Percentiles rank a stretch among this genome's conserved stretches.
phyloP scores from a whole-genome alignment of 2,113 vertebrate species.

The Orthochromis indermauri region DNA sequence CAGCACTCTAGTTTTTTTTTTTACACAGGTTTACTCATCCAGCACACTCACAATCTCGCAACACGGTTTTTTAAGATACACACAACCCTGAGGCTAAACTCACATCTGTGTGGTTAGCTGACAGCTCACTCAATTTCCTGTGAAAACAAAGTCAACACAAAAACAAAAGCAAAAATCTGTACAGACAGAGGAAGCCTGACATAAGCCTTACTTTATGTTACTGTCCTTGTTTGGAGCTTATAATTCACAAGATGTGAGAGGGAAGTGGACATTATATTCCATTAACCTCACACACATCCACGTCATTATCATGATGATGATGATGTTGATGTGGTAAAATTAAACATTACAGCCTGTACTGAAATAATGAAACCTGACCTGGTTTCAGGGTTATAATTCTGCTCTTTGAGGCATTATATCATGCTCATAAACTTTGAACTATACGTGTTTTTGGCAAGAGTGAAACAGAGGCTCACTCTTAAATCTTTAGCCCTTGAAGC shows the following conservation, averaged over 20 bases:
- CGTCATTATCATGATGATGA: background rate
- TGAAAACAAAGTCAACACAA: background rate
- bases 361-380: background rate
- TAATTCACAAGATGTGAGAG: background rate
- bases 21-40: background rate
- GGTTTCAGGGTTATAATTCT: background rate
- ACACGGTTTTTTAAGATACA: accelerated
- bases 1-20: background rate
- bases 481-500: background rate
- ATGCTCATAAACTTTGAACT: background rate
- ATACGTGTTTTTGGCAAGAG: background rate
- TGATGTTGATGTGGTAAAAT: background rate
- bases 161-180: background rate
- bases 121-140: background rate
- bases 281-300: background rate
- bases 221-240: background rate
- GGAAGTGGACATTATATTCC: background rate
- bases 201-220: too few relatives aligned
- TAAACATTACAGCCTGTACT: background rate
- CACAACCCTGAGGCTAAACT: background rate
- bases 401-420: background rate
- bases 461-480: background rate
- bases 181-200: background rate
- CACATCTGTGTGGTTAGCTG: background rate
- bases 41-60: background rate